Conservation (phyloP, 2,888 invertebrate genomes). For the Ophonus ardosiacus region DNA sequence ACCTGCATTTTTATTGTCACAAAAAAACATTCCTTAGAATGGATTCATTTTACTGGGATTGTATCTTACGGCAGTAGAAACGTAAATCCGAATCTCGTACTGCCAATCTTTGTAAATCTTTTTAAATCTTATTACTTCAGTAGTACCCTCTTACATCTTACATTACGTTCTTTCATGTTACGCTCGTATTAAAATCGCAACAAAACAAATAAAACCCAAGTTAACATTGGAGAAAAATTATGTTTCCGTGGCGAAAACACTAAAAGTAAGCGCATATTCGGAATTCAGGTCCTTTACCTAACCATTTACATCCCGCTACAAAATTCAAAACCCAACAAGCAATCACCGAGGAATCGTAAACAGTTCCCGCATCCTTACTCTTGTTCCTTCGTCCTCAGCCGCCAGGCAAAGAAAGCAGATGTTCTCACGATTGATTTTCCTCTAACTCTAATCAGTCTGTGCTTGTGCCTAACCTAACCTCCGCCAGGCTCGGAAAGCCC, state of each 20-base stretch:
- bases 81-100: not conserved
- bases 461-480: not conserved
- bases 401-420: conserved; percentile 47
- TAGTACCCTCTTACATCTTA: conserved; percentile 1
- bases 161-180: conserved; percentile 15
- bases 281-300: conserved; percentile 29
- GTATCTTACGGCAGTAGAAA: not conserved
- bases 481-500: not conserved
- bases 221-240: conserved; percentile 26
- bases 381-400: conserved; percentile 30
- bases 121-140: not conserved
- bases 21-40: not conserved
- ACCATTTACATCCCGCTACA: conserved; percentile 34
- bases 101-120: not conserved
- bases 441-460: conserved; percentile 1
- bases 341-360: conserved; percentile 47
- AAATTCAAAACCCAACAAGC: conserved; percentile 44
- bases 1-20: not conserved
- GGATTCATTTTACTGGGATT: not conserved
- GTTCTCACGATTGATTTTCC: conserved; percentile 56
- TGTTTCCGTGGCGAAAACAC: conserved; percentile 13
- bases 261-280: conserved; percentile 24
- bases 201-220: conserved; percentile 12
- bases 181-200: conserved; percentile 7
- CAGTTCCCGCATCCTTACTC: conserved; percentile 40